Evolutionary conservation across 2,113 vertebrate species (phyloP), one percentile per base, ranked within the genome.

Genomic region (Oryzias celebensis): DNA sequence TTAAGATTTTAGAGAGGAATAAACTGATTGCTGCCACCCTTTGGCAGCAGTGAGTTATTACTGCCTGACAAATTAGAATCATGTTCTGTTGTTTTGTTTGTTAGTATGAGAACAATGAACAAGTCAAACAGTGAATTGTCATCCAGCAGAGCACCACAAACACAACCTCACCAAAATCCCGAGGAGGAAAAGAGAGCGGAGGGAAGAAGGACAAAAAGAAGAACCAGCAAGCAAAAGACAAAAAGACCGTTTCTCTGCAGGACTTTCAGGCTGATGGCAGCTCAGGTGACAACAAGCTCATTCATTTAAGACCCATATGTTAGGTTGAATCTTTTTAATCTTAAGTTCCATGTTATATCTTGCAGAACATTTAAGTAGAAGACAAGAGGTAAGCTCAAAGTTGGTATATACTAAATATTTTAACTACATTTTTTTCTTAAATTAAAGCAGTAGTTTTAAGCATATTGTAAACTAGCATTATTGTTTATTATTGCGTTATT

Each of bases 171-270:
- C 88, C 92, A 69, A 94, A 94, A 73, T 86, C 93, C 65, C 91
- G 93, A 78, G 88, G 85, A 78, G 84, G 73, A 41, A 86, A 82
- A 80, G 85, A 84, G 81, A 84, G 85, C 46, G 85, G 86, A 53
- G 92, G 92, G 62, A 97, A 96, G 87, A 96, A 95, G 80, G 94
- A 96, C 50, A 96, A 95, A 86, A 94, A 93, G 87, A 96, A 94
- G 87, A 94, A 86, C 70, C 93, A 94, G 28, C 95, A 96, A 82
- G 92, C 94, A 62, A 97, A 95, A 90, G 95, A 96, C 71, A 96
- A 93, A 88, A 94, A 93, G 85, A 95, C 94, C 0, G 94, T 96
- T 69, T 93, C 95, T 60, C 89, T 97, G 71, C 96, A 97, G 89
- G 93, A 96, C 79, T 97, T 97, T 86, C 96, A 96, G 68, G 93